These are phyloP conservation scores for Apomyelois bistriatella DNA, from an alignment of 2,888 invertebrate genomes.

Conservation along the genomic window DNA sequence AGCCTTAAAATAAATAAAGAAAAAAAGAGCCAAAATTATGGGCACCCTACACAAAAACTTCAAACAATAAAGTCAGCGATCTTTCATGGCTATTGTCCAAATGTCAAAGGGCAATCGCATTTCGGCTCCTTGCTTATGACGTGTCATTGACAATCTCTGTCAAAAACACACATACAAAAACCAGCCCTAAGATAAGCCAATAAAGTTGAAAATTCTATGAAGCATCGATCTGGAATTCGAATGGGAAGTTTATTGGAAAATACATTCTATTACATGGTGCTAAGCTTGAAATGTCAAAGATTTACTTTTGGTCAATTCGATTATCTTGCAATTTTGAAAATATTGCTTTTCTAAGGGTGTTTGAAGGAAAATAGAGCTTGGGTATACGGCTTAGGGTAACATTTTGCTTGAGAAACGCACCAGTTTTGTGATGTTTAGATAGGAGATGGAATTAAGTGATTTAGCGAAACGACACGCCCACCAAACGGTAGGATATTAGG, in stretches of 20 bases:
- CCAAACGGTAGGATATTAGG: constrained; percentile 6
- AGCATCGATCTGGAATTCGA: background rate
- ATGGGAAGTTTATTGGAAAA: background rate
- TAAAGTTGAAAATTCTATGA: background rate
- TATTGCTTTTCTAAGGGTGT: background rate
- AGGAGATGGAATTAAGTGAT: constrained; percentile 9
- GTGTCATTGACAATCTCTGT: constrained; percentile 20
- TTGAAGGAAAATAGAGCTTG: background rate
- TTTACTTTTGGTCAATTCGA: background rate
- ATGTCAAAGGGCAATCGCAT: constrained; percentile 19
- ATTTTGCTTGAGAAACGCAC: background rate
- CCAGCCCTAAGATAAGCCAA: too few species aligned
- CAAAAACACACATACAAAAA: background rate
- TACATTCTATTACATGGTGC: background rate
- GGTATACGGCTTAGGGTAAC: background rate
- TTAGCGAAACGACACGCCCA: constrained; percentile 10
- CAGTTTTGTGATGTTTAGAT: background rate
- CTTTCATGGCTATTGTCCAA: constrained; percentile 32
- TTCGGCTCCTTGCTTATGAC: constrained; percentile 31
- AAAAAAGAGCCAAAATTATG: constrained; percentile 9
- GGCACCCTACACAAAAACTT: constrained; percentile 24
- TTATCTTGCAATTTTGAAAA: constrained; percentile 1
- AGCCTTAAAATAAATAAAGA: too few species aligned
- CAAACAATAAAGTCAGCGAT: constrained; percentile 25
- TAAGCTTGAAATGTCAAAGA: background rate